These are phyloP conservation scores for Plodia interpunctella DNA, from an alignment of 1,140 invertebrate genomes.

Conservation along the genomic window DNA sequence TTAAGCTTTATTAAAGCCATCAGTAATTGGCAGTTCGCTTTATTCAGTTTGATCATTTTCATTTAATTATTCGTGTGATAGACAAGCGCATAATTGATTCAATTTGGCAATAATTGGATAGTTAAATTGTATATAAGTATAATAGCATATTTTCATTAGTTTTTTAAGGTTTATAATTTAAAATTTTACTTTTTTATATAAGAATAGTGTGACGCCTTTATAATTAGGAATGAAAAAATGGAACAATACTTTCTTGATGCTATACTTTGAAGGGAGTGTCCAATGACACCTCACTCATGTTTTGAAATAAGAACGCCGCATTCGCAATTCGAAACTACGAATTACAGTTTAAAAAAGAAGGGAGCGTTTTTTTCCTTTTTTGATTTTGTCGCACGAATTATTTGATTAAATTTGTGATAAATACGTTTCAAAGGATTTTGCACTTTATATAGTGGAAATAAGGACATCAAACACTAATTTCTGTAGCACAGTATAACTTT, in stretches of 20 bases:
- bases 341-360: constrained; percentile 73
- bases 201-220: too few species aligned
- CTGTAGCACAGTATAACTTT: constrained; percentile 23
- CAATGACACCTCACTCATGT: constrained; percentile 72
- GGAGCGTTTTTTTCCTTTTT: constrained; percentile 60
- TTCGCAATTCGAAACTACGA: constrained; percentile 74
- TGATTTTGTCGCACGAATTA: constrained; percentile 15
- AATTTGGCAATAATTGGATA: constrained; percentile 14
- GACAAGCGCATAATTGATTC: constrained; percentile 18
- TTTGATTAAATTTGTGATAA: neutral
- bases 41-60: constrained; percentile 21
- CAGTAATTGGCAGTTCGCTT: constrained; percentile 23
- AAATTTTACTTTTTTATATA: too few species aligned
- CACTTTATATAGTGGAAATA: constrained; percentile 25
- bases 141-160: too few species aligned
- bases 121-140: constrained; percentile 2
- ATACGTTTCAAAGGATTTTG: constrained; percentile 16
- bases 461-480: neutral
- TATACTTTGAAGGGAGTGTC: constrained; percentile 56
- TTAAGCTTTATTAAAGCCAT: constrained; percentile 11
- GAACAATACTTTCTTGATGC: constrained; percentile 38
- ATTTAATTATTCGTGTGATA: constrained; percentile 23
- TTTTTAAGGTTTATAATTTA: neutral
- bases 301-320: constrained; percentile 74
- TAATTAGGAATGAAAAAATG: too few species aligned